Conservation (phyloP, 2,113 vertebrate genomes). For the Calidris pygmaea region DNA sequence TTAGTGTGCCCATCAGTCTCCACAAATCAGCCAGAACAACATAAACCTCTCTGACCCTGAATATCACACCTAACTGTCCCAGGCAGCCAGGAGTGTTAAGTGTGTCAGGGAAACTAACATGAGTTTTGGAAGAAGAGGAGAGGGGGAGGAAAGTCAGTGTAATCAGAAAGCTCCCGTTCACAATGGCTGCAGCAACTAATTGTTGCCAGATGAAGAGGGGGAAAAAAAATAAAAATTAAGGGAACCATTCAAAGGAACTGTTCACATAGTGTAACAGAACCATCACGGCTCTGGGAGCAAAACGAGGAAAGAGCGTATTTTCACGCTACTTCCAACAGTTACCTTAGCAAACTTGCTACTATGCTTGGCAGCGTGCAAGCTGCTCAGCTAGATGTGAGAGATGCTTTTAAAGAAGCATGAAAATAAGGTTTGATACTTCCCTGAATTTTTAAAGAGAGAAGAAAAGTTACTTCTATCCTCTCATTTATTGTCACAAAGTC, state of each 20-base stretch:
- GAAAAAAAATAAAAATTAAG: neutral
- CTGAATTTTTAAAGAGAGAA: neutral
- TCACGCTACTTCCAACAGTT: neutral
- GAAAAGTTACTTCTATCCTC: neutral
- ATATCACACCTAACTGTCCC: neutral
- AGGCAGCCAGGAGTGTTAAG: neutral
- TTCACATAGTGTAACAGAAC: neutral
- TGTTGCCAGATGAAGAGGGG: neutral
- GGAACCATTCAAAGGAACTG: neutral
- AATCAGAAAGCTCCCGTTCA: neutral
- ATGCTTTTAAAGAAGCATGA: neutral
- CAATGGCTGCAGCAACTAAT: neutral
- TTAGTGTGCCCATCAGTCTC: neutral
- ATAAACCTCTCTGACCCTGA: neutral
- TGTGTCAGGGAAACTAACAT: neutral
- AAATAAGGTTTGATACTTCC: neutral
- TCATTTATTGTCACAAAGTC: neutral
- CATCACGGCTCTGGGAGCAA: neutral
- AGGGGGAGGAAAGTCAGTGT: neutral
- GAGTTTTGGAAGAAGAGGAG: neutral
- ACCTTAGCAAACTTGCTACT: slow-evolving; percentile 24
- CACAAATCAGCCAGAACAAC: neutral
- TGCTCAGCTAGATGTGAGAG: neutral
- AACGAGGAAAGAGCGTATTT: neutral
- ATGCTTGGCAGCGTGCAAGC: neutral